Conservation (phyloP, 2,888 invertebrate species). For the Erannis defoliaria region DNA sequence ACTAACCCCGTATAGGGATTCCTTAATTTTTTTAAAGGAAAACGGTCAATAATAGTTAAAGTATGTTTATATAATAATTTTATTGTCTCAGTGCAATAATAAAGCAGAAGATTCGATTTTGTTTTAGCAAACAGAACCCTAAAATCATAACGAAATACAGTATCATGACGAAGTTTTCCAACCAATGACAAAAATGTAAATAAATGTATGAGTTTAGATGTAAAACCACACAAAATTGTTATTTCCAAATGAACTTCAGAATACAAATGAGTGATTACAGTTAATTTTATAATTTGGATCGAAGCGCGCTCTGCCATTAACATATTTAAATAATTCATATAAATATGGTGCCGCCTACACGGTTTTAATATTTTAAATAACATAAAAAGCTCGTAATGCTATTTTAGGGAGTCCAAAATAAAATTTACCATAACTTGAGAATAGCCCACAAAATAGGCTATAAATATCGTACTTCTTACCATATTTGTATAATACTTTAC, state of each 20-base stretch:
- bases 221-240: conserved; percentile 18
- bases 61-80: too few species aligned
- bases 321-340: conserved; percentile 27
- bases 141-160: background rate
- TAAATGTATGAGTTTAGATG: conserved; percentile 7
- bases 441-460: background rate
- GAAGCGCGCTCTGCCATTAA: conserved; percentile 19
- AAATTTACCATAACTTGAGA: background rate
- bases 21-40: too few species aligned
- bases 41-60: too few species aligned
- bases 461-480: too few species aligned
- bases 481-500: too few species aligned
- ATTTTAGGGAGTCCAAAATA: background rate
- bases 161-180: background rate
- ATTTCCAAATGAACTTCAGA: conserved; percentile 18
- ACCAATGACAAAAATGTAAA: conserved; percentile 6
- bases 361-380: conserved; percentile 13
- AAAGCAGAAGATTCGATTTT: background rate
- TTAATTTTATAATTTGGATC: conserved; percentile 30
- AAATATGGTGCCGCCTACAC: conserved; percentile 11
- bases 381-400: conserved; percentile 5
- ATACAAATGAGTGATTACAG: conserved; percentile 28
- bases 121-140: too few species aligned
- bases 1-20: too few species aligned
- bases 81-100: background rate